Evolutionary conservation across 2,113 vertebrate species (phyloP).

Genomic region (Eptesicus fuscus): DNA sequence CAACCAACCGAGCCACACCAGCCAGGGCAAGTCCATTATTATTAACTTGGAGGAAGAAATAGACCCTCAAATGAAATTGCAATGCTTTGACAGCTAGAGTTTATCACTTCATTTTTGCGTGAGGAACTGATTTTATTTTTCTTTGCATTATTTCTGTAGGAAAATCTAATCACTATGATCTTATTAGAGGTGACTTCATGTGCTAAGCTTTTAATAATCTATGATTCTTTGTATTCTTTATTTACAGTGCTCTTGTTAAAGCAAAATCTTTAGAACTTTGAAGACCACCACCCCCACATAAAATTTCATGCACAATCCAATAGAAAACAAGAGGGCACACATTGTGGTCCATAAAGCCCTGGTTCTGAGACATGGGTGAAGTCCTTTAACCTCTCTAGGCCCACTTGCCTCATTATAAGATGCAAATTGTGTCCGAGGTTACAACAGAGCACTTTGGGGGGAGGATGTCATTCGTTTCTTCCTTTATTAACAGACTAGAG

Average conservation of each 20-base stretch:
- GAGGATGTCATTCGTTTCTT: background rate
- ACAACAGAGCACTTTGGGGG: background rate
- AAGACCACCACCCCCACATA: accelerated
- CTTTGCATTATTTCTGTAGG: background rate
- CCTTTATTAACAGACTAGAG: background rate
- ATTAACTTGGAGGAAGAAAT: background rate
- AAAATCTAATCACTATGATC: background rate
- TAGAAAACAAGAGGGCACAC: background rate
- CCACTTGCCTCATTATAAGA: background rate
- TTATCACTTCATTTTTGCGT: background rate
- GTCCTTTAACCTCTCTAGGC: background rate
- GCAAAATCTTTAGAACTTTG: background rate
- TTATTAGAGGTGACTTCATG: background rate
- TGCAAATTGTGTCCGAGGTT: background rate
- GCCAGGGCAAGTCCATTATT: background rate
- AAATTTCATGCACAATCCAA: background rate
- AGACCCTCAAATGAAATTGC: background rate
- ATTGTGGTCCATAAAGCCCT: background rate
- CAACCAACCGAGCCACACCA: background rate
- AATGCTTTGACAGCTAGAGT: background rate
- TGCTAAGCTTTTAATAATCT: background rate
- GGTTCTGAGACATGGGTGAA: background rate
- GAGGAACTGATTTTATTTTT: background rate
- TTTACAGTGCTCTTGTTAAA: background rate
- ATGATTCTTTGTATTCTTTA: background rate